A percentile compares a stretch with the other conserved stretches of the same genome.
phyloP scores from a whole-genome alignment of 2,888 invertebrate genomes.

The Penaeus monodon region DNA sequence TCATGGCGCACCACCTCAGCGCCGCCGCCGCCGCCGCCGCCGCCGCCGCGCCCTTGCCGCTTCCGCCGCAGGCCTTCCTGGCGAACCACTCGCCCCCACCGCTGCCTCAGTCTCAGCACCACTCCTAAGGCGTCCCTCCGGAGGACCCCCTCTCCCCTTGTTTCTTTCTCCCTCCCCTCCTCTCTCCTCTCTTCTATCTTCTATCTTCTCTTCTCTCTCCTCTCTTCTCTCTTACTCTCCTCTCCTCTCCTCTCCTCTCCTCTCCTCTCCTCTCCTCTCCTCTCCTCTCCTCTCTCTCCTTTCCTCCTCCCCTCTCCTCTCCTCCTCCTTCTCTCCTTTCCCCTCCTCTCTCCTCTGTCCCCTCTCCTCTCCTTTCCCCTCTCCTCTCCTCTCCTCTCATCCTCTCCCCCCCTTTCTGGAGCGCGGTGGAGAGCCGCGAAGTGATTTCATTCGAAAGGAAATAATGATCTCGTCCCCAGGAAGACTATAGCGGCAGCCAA shows the following conservation, averaged over 20 bases:
- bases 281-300: neutral
- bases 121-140: too few relatives aligned
- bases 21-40: neutral
- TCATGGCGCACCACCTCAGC: conserved; percentile 13
- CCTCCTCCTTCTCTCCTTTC: neutral
- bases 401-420: neutral
- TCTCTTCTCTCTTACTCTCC: neutral
- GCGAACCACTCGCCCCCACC: neutral
- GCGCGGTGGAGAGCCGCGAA: neutral
- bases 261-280: neutral
- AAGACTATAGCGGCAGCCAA: too few relatives aligned
- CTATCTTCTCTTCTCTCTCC: neutral
- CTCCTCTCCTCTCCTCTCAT: neutral
- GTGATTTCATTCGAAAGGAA: too few relatives aligned
- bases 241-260: neutral
- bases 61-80: neutral
- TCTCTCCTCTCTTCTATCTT: too few relatives aligned
- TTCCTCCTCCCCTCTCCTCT: too few relatives aligned
- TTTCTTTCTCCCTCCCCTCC: neutral
- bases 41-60: neutral
- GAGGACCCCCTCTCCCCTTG: neutral
- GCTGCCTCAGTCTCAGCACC: neutral
- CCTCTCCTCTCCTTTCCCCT: neutral
- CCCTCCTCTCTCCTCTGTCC: neutral
- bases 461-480: too few relatives aligned